These are phyloP conservation scores for Aphidoletes aphidimyza DNA, from an alignment of 2,888 invertebrate species.

Conservation along the genomic window DNA sequence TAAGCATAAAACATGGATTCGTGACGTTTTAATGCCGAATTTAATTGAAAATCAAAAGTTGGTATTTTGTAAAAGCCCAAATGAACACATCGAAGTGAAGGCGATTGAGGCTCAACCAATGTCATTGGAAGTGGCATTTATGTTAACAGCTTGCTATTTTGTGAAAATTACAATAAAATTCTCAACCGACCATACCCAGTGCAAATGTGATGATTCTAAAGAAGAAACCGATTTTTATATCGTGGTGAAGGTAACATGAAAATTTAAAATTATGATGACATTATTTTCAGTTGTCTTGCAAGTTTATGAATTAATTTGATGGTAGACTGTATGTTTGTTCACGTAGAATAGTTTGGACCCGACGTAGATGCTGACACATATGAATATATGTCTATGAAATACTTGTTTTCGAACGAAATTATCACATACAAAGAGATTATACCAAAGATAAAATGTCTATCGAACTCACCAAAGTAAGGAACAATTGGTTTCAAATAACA, in stretches of 20 bases:
- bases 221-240: background rate
- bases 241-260: background rate
- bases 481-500: too few relatives aligned
- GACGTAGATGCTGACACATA: background rate
- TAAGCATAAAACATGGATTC: background rate
- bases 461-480: too few relatives aligned
- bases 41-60: constrained; percentile 13
- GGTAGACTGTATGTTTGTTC: background rate
- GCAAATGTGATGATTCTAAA: background rate
- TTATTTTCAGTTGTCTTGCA: background rate
- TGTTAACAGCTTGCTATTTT: constrained; percentile 63
- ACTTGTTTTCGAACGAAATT: constrained; percentile 63
- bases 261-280: background rate
- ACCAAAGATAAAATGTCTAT: constrained; percentile 61
- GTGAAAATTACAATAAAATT: constrained; percentile 59
- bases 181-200: background rate
- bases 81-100: background rate
- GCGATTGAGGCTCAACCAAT: constrained; percentile 59
- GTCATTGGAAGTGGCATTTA: constrained; percentile 62
- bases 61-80: background rate
- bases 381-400: background rate
- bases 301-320: too few relatives aligned
- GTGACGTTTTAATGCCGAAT: background rate
- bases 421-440: constrained; percentile 62
- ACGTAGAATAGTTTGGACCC: background rate